phyloP scores from a whole-genome alignment of 2,888 invertebrate species.

The Tethea ocularis region DNA sequence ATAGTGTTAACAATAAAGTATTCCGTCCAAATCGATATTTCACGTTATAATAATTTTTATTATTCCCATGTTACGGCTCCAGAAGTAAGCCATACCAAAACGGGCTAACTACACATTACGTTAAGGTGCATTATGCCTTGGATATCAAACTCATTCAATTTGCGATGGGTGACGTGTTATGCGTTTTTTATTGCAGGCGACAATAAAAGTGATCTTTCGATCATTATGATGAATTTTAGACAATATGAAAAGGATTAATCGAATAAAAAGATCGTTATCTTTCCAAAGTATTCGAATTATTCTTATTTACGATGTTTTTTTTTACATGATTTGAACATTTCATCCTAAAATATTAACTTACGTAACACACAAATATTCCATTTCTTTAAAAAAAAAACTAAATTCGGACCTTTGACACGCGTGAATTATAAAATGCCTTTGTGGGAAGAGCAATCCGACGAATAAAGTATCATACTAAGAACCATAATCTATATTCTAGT shows the following conservation, averaged over 20 bases:
- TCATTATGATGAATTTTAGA: conserved; percentile 56
- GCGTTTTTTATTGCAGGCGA: conserved; percentile 74
- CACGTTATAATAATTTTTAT: conserved; percentile 10
- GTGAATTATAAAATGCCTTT: too few relatives aligned
- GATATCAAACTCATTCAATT: conserved; percentile 71
- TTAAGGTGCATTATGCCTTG: conserved; percentile 46
- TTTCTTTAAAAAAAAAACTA: too few relatives aligned
- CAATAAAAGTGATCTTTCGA: conserved; percentile 71
- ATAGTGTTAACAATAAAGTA: too few relatives aligned
- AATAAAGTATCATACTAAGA: too few relatives aligned
- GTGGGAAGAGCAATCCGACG: too few relatives aligned
- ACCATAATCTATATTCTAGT: too few relatives aligned
- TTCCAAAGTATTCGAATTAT: background rate
- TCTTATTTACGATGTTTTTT: too few relatives aligned
- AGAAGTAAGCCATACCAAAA: conserved; percentile 35
- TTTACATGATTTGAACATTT: too few relatives aligned
- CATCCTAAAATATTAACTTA: too few relatives aligned
- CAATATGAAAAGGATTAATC: conserved; percentile 25
- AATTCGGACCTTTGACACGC: too few relatives aligned
- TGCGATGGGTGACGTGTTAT: conserved; percentile 68
- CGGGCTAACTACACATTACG: conserved; percentile 27
- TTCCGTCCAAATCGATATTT: too few relatives aligned
- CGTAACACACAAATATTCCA: too few relatives aligned
- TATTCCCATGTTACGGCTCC: conserved; percentile 54
- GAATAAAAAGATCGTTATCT: background rate